Evolutionary conservation across 2,113 vertebrate genomes (phyloP), one percentile per base, ranked within the genome.

Genomic region (Calcarius ornatus): DNA sequence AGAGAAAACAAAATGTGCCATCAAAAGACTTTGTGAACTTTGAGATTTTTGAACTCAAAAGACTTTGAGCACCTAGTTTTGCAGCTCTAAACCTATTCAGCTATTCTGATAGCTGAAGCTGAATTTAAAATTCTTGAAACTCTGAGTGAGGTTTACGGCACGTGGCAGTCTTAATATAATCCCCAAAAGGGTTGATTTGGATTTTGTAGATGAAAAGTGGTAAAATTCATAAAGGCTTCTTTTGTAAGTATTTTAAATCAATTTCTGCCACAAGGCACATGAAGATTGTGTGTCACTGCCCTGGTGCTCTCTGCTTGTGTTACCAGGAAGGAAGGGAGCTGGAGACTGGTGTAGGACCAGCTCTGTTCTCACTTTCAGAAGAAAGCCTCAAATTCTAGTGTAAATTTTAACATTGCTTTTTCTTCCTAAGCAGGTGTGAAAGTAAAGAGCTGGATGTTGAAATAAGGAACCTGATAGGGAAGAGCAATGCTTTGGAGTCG

Each of bases 391-490:
- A 14, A 7, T 42, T 56, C n/a, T 53, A 37, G 5, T 72, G 51
- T 68, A 10, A 78, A 70, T 10, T 19, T 64, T 81, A 77, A 65
- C 18, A 3, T 50, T 71, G 42, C 12, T 43, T 11, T 90, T 78
- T 95, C 20, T 82, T 94, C 64, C 33, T 47, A 48, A 90, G 31
- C 96, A 98, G 98, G 92, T 98, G 97, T 64, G 98, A 98, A 75
- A 98, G 98, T 57, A 16, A 96, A 81, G 97, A 98, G 76, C 96
- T 98, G 47, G 97, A 98, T 81, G 61, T 91, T 50, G 79, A 92
- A 89, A 98, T 98, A 85, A 94, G 91, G 28, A 96, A 94, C 61
- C 91, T 97, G 85, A 98, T 98, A 51, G 90, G 95, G 72, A 97
- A 95, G 83, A 96, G 18, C n/a, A 92, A 20, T 21, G 4, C 43